A percentile compares a stretch with the other conserved stretches of the same genome.
Conservation (phyloP, 2,888 invertebrate genomes). For the Ectobius pallidus region DNA sequence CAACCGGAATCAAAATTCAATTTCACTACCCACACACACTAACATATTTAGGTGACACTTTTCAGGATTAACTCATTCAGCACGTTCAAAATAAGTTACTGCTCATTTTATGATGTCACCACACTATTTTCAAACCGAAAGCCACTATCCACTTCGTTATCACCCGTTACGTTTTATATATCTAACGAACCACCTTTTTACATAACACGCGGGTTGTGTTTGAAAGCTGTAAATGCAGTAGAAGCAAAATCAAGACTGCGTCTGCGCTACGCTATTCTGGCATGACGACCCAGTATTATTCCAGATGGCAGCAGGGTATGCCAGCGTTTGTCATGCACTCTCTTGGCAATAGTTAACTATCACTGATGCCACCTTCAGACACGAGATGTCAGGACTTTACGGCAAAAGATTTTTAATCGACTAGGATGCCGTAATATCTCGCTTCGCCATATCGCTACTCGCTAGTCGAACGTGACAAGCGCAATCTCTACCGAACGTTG, state of each 20-base stretch:
- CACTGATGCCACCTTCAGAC: no score
- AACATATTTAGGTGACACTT: not conserved
- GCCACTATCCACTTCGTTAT: not conserved
- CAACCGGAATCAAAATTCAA: not conserved
- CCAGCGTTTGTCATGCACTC: no score
- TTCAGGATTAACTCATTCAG: no score
- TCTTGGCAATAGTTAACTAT: no score
- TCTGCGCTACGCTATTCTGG: no score
- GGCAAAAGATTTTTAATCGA: no score
- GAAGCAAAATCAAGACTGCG: not conserved
- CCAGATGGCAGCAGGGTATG: not conserved
- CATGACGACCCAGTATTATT: no score
- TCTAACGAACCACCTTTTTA: not conserved
- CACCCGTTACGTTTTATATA: not conserved
- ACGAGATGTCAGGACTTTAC: not conserved
- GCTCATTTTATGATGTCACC: not conserved
- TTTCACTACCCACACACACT: not conserved
- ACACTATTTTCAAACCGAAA: not conserved
- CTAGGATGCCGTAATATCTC: no score
- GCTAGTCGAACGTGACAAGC: conserved; percentile 40
- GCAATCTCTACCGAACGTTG: conserved; percentile 27
- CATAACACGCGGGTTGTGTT: conserved; percentile 8
- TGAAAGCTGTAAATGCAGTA: conserved; percentile 10
- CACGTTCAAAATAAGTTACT: no score
- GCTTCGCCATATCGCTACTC: not conserved